Evolutionary conservation across 1,140 invertebrate genomes (phyloP).

Genomic region (Drosophila arizonae): DNA sequence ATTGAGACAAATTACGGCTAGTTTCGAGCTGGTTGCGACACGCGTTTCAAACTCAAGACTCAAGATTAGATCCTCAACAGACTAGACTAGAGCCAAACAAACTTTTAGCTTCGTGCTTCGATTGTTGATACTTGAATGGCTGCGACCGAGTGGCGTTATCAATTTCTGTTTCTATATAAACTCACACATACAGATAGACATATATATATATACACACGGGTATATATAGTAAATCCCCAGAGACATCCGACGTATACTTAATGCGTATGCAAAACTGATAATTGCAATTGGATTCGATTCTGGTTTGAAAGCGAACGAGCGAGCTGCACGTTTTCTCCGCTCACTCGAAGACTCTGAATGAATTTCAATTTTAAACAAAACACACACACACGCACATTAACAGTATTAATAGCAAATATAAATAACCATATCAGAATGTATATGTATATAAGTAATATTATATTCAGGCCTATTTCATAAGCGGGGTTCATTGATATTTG

Average conservation of each 20-base stretch:
- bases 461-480: conserved; percentile 73
- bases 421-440: conserved; percentile 14
- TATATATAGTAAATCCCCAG: conserved; percentile 25
- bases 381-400: conserved; percentile 14
- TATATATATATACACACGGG: conserved; percentile 5
- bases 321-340: conserved; percentile 51
- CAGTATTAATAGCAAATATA: conserved; percentile 52
- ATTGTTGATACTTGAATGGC: conserved; percentile 62
- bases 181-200: not conserved
- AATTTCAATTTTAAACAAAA: conserved; percentile 54
- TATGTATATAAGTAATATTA: conserved; percentile 25
- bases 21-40: conserved; percentile 28
- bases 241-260: conserved; percentile 56
- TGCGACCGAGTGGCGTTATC: conserved; percentile 48
- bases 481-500: conserved; percentile 78
- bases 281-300: conserved; percentile 66
- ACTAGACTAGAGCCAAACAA: conserved; percentile 40
- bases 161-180: conserved; percentile 27
- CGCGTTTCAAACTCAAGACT: not conserved
- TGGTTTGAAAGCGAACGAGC: conserved; percentile 23
- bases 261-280: conserved; percentile 66
- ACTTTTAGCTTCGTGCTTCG: conserved; percentile 26
- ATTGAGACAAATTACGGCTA: conserved; percentile 66
- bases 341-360: conserved; percentile 60
- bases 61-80: conserved; percentile 41